Evolutionary conservation across 2,888 invertebrate genomes (phyloP), one percentile per base, ranked within the genome.

Genomic region (Dusona sp.): DNA sequence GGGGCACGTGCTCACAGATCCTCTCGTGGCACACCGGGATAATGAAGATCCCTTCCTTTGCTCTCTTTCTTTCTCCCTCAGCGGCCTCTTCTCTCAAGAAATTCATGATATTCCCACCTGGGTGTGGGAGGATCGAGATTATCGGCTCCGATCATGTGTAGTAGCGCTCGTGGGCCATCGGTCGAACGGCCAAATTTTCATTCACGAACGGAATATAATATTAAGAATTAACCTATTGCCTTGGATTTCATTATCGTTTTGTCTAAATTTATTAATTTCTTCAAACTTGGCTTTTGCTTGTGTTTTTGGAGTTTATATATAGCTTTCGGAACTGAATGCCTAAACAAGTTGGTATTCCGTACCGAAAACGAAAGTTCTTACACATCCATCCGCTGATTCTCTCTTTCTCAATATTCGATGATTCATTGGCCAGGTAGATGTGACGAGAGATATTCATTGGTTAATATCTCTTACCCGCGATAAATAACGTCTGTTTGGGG

Each of bases 1-100:
- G 84, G 22, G 70, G 82, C 81, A 79, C 86, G 86, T 87, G 81
- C 78, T 65, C 78, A 75, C 78, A 57, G 33, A 82, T 81, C 79
- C n/a, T 79, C 61, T 67, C 77, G 54, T 64, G 33, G 65, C 29
- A 29, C 61, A 29, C 61, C 61, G 19, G 48, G 54, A 84, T 19
- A 79, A 74, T 38, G 22, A 65, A 22, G 61, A 79, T 48, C 67
- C 51, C 29, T 48, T 25, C 9, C 74, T 16, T 33, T 22, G 51
- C 33, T 57, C n/a, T 38, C 57, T 25, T 11, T 25, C 57, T 25
- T 2, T 22, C 25, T 54, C 11, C 9, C 7, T 54, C 22, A 0
- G 25, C 16, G 61, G 25, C 11, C 6, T 16, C 29, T 29, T 61
- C 61, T 29, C 11, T 9, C 61, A 29, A 61, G 29, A 29, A 29